phyloP scores from a whole-genome alignment of 2,797 vertebrate genomes.

The Characodon lateralis region DNA sequence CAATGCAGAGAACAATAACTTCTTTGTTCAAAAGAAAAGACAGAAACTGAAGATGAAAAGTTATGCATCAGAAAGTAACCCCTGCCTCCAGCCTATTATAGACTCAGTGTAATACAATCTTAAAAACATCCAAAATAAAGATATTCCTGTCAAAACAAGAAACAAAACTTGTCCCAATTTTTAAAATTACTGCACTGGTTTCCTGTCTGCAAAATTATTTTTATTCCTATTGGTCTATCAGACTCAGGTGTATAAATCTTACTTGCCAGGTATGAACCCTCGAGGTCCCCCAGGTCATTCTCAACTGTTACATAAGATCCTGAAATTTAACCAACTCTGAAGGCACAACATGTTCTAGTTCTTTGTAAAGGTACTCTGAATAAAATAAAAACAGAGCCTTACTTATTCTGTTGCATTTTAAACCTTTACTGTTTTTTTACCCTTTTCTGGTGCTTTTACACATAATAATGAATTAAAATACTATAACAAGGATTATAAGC shows the following conservation, averaged over 20 bases:
- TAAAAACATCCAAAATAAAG: neutral
- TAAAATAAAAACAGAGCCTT: neutral
- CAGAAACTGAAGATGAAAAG: too few relatives aligned
- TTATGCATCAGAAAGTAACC: too few relatives aligned
- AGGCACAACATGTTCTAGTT: neutral
- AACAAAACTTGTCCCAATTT: neutral
- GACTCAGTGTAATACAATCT: neutral
- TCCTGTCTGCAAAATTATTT: neutral
- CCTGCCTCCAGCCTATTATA: neutral
- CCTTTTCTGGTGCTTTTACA: neutral
- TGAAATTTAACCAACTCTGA: neutral
- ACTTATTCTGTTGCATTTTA: neutral
- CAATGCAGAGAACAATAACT: too few relatives aligned
- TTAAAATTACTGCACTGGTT: neutral
- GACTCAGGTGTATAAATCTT: neutral
- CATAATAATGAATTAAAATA: neutral
- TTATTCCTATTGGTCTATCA: neutral
- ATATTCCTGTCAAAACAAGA: neutral
- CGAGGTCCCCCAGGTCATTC: neutral
- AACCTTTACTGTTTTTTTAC: neutral
- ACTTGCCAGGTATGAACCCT: neutral
- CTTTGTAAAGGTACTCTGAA: neutral
- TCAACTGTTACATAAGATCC: too few relatives aligned
- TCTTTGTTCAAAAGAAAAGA: too few relatives aligned
- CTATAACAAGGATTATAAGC: neutral